phyloP scores from a whole-genome alignment of 1,140 invertebrate species.

The Sitobion miscanthi region DNA sequence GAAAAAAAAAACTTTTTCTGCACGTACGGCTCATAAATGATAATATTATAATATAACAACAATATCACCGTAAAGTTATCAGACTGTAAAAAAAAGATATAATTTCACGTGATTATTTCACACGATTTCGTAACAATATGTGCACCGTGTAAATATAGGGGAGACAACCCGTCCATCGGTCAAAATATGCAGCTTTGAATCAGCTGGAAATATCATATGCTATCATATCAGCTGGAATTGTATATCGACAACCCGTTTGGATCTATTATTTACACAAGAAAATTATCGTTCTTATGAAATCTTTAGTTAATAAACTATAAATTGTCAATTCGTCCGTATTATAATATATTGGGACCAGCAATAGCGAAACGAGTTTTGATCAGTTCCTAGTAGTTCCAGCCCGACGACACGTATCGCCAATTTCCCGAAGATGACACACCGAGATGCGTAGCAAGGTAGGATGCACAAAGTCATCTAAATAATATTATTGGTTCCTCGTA shows the following conservation, averaged over 20 bases:
- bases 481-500: too few species aligned
- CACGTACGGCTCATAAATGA: not conserved
- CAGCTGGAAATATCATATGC: not conserved
- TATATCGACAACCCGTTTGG: not conserved
- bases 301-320: not conserved
- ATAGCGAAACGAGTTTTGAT: not conserved
- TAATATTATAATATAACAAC: not conserved
- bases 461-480: too few species aligned
- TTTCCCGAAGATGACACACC: too few species aligned
- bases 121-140: not conserved
- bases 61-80: not conserved
- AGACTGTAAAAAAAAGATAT: not conserved
- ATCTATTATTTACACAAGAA: too few species aligned
- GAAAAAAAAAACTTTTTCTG: not conserved
- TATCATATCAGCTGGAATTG: not conserved
- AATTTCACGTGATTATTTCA: not conserved
- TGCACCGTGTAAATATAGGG: not conserved
- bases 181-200: not conserved
- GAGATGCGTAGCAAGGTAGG: accelerated
- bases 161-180: not conserved
- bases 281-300: too few species aligned
- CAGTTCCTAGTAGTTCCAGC: too few species aligned
- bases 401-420: too few species aligned
- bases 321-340: not conserved
- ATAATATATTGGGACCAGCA: not conserved